A percentile compares a stretch with the other conserved stretches of the same genome.
These are phyloP conservation scores for Neocrepidodera transversa DNA, from an alignment of 2,888 invertebrate species.

Conservation along the genomic window DNA sequence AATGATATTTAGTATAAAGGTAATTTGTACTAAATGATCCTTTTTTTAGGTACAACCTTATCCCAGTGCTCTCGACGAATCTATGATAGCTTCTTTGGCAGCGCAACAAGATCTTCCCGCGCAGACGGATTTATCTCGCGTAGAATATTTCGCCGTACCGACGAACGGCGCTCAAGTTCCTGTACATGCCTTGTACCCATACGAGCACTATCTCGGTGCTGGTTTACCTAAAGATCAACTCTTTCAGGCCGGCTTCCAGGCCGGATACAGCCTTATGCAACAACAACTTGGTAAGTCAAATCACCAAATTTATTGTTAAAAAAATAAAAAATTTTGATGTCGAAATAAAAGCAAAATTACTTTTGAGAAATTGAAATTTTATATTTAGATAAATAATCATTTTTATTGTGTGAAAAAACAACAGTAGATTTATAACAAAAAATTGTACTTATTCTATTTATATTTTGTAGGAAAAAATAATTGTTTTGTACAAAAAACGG, in stretches of 20 bases:
- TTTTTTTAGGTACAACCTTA: constrained; percentile 55
- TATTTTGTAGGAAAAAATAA: too few species aligned
- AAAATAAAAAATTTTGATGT: too few species aligned
- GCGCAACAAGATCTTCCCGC: constrained; percentile 54
- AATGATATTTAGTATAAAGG: background rate
- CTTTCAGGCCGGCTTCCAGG: constrained; percentile 60
- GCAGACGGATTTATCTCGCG: constrained; percentile 56
- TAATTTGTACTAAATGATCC: background rate
- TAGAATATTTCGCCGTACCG: constrained; percentile 62
- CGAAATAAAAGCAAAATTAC: too few species aligned
- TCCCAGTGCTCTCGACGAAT: constrained; percentile 57
- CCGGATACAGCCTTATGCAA: constrained; percentile 58
- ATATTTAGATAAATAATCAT: too few species aligned
- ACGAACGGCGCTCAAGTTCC: constrained; percentile 54
- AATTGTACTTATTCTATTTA: background rate
- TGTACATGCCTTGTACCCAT: constrained; percentile 57
- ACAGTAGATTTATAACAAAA: too few species aligned
- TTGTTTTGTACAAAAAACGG: too few species aligned
- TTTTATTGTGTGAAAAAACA: too few species aligned
- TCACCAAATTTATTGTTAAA: too few species aligned
- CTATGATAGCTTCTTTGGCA: constrained; percentile 58
- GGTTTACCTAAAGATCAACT: constrained; percentile 54
- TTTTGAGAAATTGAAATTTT: too few species aligned
- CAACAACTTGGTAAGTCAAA: constrained; percentile 52
- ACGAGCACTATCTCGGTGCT: constrained; percentile 61